Evolutionary conservation across 2,113 vertebrate species (phyloP), one percentile per base, ranked within the genome.

Genomic region (Morphnarchus princeps): DNA sequence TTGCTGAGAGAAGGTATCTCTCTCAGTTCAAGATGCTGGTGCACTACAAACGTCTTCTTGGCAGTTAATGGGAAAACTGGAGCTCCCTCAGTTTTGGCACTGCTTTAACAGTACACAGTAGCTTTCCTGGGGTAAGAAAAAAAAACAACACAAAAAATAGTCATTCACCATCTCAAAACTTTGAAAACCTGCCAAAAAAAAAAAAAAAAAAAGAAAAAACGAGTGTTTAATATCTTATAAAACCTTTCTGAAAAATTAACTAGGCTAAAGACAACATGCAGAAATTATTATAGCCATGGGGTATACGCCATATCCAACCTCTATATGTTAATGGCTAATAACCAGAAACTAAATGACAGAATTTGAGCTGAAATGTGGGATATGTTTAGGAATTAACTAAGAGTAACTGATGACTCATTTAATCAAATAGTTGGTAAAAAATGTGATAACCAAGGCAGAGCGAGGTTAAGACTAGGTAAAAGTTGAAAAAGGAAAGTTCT

Each of bases 1-100:
- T 98, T 97, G 86, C 97, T 58, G 40, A 86, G 47, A 82, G 34
- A 80, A 20, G 43, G n/a, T 66, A 12, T 96, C 54, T 38, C 50
- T 45, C 43, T 74, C 34, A 31, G 32, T 47, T 95, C 54, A 40
- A 3, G 4, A 57, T 43, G 36, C 11, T 49, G 61, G 28, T 63
- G 57, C 15, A 16, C 28, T 84, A 20, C 42, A 95, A 91, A 91
- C 49, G 65, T 49, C 63, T 78, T 87, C 58, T 69, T 89, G 78
- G 22, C 57, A 85, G 28, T 0, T 34, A 52, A 54, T 21, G 29
- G 62, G 58, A 87, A 80, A 84, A 76, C 16, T 62, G 20, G 42
- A 92, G 21, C 29, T 74, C 13, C 10, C 3, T 2, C 34, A 59
- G 38, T 18, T 85, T 92, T 89, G 62, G 22, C 7, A 54, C 49